Evolutionary conservation across 2,797 vertebrate genomes (phyloP), one percentile per base, ranked within the genome.

Genomic region (Pseudochirops cupreus): DNA sequence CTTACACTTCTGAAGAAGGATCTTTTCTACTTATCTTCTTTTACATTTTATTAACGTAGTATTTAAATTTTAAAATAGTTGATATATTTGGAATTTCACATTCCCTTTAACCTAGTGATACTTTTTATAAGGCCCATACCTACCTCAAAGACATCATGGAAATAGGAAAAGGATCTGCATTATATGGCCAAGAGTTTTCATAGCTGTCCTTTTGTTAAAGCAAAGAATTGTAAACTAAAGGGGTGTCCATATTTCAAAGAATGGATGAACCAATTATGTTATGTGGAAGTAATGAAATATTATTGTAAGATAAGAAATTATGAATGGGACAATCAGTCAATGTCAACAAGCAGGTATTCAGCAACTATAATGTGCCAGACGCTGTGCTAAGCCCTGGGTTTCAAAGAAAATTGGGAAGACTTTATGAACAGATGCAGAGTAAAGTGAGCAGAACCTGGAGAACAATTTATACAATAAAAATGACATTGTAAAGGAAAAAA

Each of bases 51-150:
- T 50, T 58, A 53, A 56, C 82, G 1, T 18, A 56, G 21, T 95
- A 92, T 16, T 89, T 97, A 92, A 55, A 59, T 90, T 96, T 93
- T 59, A 91, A 91, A 90, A 12, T 91, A 96, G 96, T 28, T 12
- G 55, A 18, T 67, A 10, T 87, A 87, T 87, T 87, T 87, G 39
- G 39, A 87, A 87, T 50, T 87, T 87, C 3, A 46, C 74, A 87
- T 87, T 50, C 39, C 39, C 39, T 87, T 82, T 87, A 87, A 87
- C 21, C 74, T 46, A 87, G 67, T 26, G 39, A 87, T 87, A 28
- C 39, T 46, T 24, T 54, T 33, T 50, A 28, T 46, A 87, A 87
- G 39, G 74, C 3, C 39, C 74, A 46, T 46, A 82, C 11, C 46
- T 50, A 26, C 10, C 9, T 46, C 39, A 87, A 46, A 87, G 39